Percentiles rank a stretch among this genome's conserved stretches.
Conservation (phyloP, 2,888 invertebrate species). For the Troides helena region DNA sequence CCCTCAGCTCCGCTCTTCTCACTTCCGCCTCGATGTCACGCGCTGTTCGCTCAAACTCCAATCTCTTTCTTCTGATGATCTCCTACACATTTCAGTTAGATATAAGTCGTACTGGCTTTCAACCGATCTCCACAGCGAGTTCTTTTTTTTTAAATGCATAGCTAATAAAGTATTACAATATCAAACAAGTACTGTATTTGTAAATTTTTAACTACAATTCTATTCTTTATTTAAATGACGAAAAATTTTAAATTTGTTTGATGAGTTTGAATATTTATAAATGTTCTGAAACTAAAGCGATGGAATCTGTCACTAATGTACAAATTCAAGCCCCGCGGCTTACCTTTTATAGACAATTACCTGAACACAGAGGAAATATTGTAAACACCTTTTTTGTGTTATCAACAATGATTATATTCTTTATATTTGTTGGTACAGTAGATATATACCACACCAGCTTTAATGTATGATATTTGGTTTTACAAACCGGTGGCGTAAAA, state of each 20-base stretch:
- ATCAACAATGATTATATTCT: no score
- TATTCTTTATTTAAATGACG: no score
- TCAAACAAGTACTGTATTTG: not conserved
- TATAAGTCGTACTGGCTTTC: not conserved
- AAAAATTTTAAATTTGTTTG: no score
- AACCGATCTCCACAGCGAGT: not conserved
- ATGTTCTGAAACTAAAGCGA: not conserved
- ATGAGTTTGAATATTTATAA: no score
- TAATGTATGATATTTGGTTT: no score
- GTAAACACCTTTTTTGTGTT: not conserved
- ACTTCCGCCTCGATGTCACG: conserved; percentile 87
- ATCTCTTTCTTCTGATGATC: conserved; percentile 82
- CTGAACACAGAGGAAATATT: no score
- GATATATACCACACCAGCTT: no score
- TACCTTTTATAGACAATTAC: not conserved
- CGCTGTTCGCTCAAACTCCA: conserved; percentile 86
- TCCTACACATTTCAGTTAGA: conserved; percentile 61
- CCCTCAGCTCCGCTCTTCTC: conserved; percentile 81
- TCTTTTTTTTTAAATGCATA: not conserved
- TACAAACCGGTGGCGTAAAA: no score
- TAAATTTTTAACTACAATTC: not conserved
- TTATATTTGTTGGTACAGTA: no score
- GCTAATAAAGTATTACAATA: no score
- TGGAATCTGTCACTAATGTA: not conserved
- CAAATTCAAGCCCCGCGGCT: not conserved